A percentile compares a stretch with the other conserved stretches of the same genome.
Conservation (phyloP, 2,797 vertebrate genomes). For the Clarias laeviceps region DNA sequence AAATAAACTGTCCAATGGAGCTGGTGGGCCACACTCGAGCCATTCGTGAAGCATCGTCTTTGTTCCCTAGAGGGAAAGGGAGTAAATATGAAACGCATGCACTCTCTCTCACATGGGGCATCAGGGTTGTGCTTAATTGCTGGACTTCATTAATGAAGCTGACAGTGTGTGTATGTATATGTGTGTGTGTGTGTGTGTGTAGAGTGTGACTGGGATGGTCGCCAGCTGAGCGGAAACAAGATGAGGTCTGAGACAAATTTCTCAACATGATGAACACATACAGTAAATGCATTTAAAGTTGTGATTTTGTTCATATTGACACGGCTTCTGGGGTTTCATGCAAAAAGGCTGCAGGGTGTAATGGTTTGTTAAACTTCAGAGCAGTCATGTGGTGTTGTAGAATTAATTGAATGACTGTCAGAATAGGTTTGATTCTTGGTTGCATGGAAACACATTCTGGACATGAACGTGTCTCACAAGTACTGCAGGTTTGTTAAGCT, state of each 20-base stretch:
- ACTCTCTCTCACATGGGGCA: slow-evolving; percentile 22
- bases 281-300: slow-evolving; percentile 11
- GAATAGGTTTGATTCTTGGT: background rate
- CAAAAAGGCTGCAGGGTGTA: background rate
- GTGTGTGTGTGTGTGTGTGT: slow-evolving; percentile 1
- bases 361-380: background rate
- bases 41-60: background rate
- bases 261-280: slow-evolving; percentile 49
- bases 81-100: background rate
- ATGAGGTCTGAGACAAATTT: slow-evolving; percentile 22
- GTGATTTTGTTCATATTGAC: background rate
- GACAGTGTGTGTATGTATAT: slow-evolving; percentile 43
- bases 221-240: slow-evolving; percentile 47
- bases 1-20: background rate
- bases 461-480: background rate
- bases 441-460: background rate
- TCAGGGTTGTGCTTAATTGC: slow-evolving; percentile 58
- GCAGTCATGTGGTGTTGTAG: background rate
- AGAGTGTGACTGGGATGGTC: slow-evolving; percentile 44
- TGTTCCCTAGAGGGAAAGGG: background rate
- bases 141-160: slow-evolving; percentile 55
- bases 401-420: background rate
- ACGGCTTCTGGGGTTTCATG: background rate
- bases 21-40: background rate
- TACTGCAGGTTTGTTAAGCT: background rate